Evolutionary conservation across 2,113 vertebrate genomes (phyloP), one percentile per base, ranked within the genome.

Genomic region (Eulacestoma nigropectus): DNA sequence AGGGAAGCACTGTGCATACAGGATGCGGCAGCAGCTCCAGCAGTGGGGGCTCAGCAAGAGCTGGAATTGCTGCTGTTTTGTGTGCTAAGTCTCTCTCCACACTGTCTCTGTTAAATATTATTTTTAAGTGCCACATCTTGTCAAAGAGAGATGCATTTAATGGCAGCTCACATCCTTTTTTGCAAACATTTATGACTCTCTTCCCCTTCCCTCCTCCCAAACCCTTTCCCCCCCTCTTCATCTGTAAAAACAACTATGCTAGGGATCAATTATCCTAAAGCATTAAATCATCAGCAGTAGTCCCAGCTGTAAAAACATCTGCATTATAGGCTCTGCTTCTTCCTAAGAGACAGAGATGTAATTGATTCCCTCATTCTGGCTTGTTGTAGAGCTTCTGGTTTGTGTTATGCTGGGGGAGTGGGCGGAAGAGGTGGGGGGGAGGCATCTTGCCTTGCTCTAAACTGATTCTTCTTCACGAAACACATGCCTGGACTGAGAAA

Each of bases 221-320:
- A 32, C 7, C 11, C 22, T 39, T 30, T 30, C 3, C 15, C 26
- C 18, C 23, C 10, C 5, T 7, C 7, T 21, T 20, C n/a, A 50
- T 90, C 64, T 84, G 44, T 74, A 92, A 93, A 95, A 96, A 77
- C 67, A 90, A 8, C 63, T 55, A 18, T 30, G 68, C 30, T 72
- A 41, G 49, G 41, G 49, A 90, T 70, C 80, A 90, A 93, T 97
- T 96, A 94, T 78, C 47, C 64, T 57, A 68, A 89, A 74, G 68
- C 72, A 93, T 90, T 89, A 92, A 93, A 92, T 75, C 83, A 90
- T 52, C 85, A 90, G 52, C 60, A 75, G 52, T 49, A 52, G 29
- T 93, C 85, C 89, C 96, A 96, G 92, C 96, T 96, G 96, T 94
- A 95, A 89, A 95, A 97, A 96, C 95, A 96, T 94, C 95, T 97